Evolutionary conservation across 2,888 invertebrate genomes (phyloP).

Genomic region (Pandemis heparana): DNA sequence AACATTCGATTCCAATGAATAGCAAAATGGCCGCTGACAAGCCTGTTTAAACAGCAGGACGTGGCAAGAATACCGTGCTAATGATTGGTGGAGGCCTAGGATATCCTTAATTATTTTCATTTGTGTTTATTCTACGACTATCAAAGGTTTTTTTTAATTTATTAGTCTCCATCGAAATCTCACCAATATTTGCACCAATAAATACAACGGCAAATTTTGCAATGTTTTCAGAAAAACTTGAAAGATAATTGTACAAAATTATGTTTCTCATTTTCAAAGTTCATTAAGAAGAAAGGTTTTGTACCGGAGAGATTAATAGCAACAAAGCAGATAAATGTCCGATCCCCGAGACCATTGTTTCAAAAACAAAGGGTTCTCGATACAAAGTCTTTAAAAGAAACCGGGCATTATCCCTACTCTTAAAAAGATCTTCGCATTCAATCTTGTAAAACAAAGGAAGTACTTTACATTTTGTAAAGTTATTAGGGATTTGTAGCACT

Average conservation of each 20-base stretch:
- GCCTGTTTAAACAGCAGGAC: conserved; percentile 5
- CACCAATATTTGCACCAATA: not conserved
- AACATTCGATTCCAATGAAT: conserved; percentile 4
- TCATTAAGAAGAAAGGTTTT: conserved; percentile 4
- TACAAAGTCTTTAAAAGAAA: conserved; percentile 13
- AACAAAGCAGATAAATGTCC: conserved; percentile 4
- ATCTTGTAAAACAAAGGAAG: conserved; percentile 11
- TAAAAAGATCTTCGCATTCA: conserved; percentile 8
- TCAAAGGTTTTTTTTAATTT: not conserved
- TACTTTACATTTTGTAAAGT: conserved; percentile 1
- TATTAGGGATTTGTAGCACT: not conserved
- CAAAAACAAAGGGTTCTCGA: conserved; percentile 14
- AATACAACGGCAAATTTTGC: not conserved
- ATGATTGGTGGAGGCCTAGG: not conserved
- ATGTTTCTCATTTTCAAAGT: conserved; percentile 3
- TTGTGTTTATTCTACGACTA: not conserved
- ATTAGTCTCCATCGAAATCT: not conserved
- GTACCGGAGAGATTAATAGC: not conserved
- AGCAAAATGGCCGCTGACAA: not conserved
- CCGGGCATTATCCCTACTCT: conserved; percentile 10
- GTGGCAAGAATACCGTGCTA: conserved; percentile 9
- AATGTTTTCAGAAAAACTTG: not conserved
- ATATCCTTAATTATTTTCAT: not conserved
- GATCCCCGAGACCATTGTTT: conserved; percentile 6
- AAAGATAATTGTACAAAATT: not conserved